These are phyloP conservation scores for Fragariocoptes setiger DNA, from an alignment of 1,140 invertebrate species.

Conservation along the genomic window DNA sequence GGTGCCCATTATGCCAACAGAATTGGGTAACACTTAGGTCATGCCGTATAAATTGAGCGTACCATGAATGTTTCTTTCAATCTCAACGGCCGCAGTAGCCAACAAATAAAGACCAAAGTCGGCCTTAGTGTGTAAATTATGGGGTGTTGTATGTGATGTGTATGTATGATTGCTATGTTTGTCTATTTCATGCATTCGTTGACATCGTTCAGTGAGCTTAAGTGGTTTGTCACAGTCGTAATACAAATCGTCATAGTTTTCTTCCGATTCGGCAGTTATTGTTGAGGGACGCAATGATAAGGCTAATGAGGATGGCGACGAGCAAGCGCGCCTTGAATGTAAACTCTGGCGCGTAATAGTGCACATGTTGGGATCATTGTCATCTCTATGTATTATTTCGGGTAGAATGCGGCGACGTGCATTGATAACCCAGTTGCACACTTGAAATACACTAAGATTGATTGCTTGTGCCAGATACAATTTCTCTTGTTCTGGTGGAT, in stretches of 20 bases:
- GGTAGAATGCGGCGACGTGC: constrained; percentile 59
- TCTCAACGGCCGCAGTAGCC: background rate
- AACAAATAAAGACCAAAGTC: background rate
- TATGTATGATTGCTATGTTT: constrained; percentile 2
- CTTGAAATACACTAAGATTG: constrained; percentile 37
- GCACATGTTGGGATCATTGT: constrained; percentile 59
- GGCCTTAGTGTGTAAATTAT: background rate
- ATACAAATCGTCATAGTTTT: too few relatives aligned
- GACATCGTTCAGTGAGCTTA: constrained; percentile 12
- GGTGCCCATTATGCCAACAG: constrained; percentile 81
- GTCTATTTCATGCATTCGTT: constrained; percentile 12
- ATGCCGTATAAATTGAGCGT: background rate
- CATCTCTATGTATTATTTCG: constrained; percentile 63
- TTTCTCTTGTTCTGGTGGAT: constrained; percentile 72
- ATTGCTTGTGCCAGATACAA: constrained; percentile 45
- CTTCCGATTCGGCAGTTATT: too few relatives aligned
- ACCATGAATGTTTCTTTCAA: background rate
- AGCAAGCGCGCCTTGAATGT: constrained; percentile 1
- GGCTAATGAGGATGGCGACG: constrained; percentile 13
- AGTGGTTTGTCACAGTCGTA: constrained; percentile 9
- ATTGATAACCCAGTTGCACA: constrained; percentile 93
- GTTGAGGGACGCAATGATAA: constrained; percentile 12
- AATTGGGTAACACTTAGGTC: constrained; percentile 52
- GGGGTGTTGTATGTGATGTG: background rate
- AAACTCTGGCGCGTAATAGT: constrained; percentile 48